Evolutionary conservation across 2,113 vertebrate genomes (phyloP).

Genomic region (Carlito syrichta): DNA sequence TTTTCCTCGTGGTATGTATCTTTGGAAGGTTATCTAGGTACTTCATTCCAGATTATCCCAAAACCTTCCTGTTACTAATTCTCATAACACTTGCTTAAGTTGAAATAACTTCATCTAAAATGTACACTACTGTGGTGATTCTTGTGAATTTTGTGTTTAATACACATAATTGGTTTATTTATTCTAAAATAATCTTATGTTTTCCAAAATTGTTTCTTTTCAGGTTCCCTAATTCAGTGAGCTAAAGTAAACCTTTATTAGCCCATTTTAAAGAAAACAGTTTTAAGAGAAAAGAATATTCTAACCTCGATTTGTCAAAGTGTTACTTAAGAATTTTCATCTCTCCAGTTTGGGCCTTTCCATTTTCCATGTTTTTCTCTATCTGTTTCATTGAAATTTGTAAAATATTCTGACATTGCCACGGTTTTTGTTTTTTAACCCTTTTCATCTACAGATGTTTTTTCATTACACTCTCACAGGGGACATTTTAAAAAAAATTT

Average conservation of each 20-base stretch:
- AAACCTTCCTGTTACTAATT: background rate
- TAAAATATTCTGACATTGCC: background rate
- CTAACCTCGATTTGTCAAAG: background rate
- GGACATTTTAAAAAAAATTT: background rate
- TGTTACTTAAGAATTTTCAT: background rate
- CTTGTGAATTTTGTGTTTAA: background rate
- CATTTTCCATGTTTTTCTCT: background rate
- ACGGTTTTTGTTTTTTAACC: background rate
- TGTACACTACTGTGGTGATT: background rate
- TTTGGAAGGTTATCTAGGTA: background rate
- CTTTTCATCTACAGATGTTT: background rate
- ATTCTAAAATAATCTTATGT: background rate
- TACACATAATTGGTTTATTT: background rate
- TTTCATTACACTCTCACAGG: background rate
- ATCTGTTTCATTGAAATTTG: background rate
- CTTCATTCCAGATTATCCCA: background rate
- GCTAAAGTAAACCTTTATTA: background rate
- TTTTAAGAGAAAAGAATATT: background rate
- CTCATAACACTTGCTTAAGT: background rate
- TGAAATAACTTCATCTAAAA: background rate
- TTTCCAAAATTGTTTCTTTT: background rate
- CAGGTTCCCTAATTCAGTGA: background rate
- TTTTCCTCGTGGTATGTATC: background rate
- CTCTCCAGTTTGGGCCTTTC: background rate
- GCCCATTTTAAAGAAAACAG: background rate